phyloP scores from a whole-genome alignment of 2,797 vertebrate genomes.

The Buceros bicornis region DNA sequence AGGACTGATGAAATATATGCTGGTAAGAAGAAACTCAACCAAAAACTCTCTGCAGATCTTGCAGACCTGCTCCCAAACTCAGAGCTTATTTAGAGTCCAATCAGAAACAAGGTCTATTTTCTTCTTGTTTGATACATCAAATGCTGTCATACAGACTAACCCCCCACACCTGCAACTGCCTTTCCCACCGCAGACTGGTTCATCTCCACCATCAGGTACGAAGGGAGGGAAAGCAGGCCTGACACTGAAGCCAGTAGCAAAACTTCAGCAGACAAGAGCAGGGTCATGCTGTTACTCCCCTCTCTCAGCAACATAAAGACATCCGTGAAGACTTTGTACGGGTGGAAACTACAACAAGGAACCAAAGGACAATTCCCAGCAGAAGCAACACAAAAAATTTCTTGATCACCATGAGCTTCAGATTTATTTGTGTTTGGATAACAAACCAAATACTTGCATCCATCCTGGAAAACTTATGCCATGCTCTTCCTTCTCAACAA shows the following conservation, averaged over 20 bases:
- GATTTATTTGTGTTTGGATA: constrained; percentile 32
- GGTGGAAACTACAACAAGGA: neutral
- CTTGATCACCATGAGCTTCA: neutral
- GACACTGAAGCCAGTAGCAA: neutral
- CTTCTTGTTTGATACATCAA: neutral
- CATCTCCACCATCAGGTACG: neutral
- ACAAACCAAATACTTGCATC: constrained; percentile 13
- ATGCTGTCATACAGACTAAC: neutral
- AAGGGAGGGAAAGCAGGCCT: neutral
- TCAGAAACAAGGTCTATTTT: neutral
- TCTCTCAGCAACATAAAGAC: neutral
- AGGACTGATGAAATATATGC: neutral
- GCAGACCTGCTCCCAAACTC: neutral
- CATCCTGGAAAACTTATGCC: constrained; percentile 17
- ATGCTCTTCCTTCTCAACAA: constrained; percentile 15
- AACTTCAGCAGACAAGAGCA: neutral
- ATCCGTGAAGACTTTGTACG: neutral
- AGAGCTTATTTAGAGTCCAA: neutral
- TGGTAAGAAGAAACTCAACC: neutral
- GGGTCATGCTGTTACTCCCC: neutral
- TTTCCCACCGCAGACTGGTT: neutral
- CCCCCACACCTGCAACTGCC: neutral
- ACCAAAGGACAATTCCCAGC: neutral
- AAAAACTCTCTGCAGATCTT: neutral
- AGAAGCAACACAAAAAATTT: neutral